These are phyloP conservation scores for Drosophila peninsularis DNA, from an alignment of 2,888 invertebrate species.

Conservation along the genomic window DNA sequence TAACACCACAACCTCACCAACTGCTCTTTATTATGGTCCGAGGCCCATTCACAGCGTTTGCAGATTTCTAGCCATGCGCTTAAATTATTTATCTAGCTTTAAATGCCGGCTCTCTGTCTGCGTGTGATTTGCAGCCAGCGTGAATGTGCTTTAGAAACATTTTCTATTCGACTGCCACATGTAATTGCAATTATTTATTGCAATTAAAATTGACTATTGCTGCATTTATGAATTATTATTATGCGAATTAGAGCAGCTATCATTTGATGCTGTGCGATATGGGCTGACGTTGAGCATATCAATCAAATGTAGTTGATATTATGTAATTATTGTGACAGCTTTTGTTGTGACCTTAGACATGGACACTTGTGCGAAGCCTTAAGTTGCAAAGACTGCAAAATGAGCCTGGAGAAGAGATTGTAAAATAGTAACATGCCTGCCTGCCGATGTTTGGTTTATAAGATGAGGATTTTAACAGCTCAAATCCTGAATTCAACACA, in stretches of 20 bases:
- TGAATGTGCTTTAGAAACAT: neutral
- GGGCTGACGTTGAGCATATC: neutral
- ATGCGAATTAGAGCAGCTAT: neutral
- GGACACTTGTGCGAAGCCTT: neutral
- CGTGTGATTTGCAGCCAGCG: neutral
- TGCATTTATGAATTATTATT: constrained; percentile 1
- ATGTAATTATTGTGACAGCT: neutral
- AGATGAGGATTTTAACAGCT: neutral
- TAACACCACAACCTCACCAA: constrained; percentile 27
- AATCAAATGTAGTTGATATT: neutral
- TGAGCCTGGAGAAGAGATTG: no score
- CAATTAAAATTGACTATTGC: neutral
- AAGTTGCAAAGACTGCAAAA: no score
- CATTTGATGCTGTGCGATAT: neutral
- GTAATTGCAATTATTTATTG: constrained; percentile 3
- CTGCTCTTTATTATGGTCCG: constrained; percentile 16
- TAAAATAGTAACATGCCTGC: no score
- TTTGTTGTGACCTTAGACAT: neutral
- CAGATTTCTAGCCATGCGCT: constrained; percentile 8
- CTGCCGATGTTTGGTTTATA: neutral
- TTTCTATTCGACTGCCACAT: constrained; percentile 2
- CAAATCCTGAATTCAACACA: no score
- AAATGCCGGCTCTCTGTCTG: constrained; percentile 6
- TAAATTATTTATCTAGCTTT: constrained; percentile 18
- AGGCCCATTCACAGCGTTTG: constrained; percentile 2